These are phyloP conservation scores for Emmelina monodactyla DNA, from an alignment of 2,888 invertebrate species.

Conservation along the genomic window DNA sequence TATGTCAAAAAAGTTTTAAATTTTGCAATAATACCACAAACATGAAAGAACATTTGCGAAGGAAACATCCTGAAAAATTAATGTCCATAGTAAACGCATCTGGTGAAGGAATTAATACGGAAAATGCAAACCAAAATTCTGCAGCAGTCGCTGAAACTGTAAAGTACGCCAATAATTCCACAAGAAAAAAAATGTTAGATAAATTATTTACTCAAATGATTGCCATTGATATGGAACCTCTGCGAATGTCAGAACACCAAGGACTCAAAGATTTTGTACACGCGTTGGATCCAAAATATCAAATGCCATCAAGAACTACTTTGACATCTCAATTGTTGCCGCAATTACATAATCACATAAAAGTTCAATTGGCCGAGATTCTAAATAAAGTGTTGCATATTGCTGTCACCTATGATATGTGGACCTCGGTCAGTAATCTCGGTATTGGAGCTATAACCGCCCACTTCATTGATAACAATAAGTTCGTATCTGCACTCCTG, in stretches of 20 bases:
- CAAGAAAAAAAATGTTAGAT: background rate
- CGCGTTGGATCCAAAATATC: conserved; percentile 2
- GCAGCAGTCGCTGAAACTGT: background rate
- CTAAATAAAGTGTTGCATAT: conserved; percentile 1
- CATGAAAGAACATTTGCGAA: conserved; percentile 5
- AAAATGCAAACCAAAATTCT: background rate
- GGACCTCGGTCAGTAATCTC: conserved; percentile 7
- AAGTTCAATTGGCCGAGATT: conserved; percentile 5
- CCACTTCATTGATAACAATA: conserved; percentile 7
- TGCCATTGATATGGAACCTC: conserved; percentile 7
- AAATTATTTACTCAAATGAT: conserved; percentile 6
- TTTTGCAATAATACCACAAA: conserved; percentile 9
- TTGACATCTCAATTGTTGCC: conserved; percentile 5
- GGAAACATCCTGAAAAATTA: conserved; percentile 8
- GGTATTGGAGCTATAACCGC: conserved; percentile 6
- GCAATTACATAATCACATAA: background rate
- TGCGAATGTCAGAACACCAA: conserved; percentile 3
- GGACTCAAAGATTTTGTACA: conserved; percentile 7
- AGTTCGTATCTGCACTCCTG: conserved; percentile 3
- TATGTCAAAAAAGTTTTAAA: conserved; percentile 2
- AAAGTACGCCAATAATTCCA: background rate
- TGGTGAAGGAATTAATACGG: too few relatives aligned
- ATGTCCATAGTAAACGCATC: background rate
- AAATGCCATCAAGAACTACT: conserved; percentile 7
- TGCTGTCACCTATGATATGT: conserved; percentile 7